phyloP scores from a whole-genome alignment of 2,888 invertebrate genomes.

The Zygogramma bicolorata region DNA sequence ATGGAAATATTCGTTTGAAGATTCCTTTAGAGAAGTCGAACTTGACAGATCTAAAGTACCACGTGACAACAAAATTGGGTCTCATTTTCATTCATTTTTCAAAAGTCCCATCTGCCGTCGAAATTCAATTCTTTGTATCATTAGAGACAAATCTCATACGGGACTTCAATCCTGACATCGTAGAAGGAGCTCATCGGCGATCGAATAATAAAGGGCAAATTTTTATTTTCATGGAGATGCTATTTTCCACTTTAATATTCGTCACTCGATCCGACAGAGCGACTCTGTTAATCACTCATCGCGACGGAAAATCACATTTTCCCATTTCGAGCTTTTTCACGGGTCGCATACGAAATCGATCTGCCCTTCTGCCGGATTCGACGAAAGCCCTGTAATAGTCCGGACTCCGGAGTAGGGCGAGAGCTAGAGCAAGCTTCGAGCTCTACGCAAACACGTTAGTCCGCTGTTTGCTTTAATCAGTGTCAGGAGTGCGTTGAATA shows the following conservation, averaged over 20 bases:
- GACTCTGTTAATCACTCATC: not conserved
- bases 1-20: too few relatives aligned
- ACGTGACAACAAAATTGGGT: too few relatives aligned
- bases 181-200: too few relatives aligned
- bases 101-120: too few relatives aligned
- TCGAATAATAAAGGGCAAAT: too few relatives aligned
- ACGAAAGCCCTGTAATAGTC: not conserved
- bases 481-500: not conserved
- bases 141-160: too few relatives aligned
- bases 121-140: too few relatives aligned
- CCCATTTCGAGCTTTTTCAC: not conserved
- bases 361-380: not conserved
- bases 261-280: not conserved
- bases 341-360: not conserved
- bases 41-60: too few relatives aligned
- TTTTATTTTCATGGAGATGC: not conserved
- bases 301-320: not conserved
- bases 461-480: not conserved
- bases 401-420: constrained; percentile 2
- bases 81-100: too few relatives aligned
- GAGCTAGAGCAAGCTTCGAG: not conserved
- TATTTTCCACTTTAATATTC: not conserved
- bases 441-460: not conserved
- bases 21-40: too few relatives aligned
- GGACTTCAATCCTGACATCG: too few relatives aligned